Base-by-base conservation (phyloP, 2,113 vertebrate genomes). In the Epinephelus cyanopodus region DNA sequence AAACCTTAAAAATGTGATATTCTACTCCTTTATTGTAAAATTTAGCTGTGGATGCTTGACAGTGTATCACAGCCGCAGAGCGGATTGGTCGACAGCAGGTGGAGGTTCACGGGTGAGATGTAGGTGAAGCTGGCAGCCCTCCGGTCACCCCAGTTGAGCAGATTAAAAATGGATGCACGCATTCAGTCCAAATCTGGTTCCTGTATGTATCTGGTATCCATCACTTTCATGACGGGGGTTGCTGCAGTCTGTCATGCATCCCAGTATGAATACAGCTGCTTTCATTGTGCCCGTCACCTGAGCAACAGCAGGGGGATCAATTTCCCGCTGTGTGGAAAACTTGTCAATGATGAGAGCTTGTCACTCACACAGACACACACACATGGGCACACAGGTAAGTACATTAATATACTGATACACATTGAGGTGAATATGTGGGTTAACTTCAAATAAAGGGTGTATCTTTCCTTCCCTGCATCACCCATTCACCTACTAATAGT, bases 121-220 rank as follows among this genome's bases (percentile, higher is more conserved):
- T 58, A 80, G 79, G 48, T 83, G 85, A 82, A 75, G 64, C 37
- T 42, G 21, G 56, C 67, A 42, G 54, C 25, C 45, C 63, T 68
- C n/a, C 56, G 17, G 39, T 77, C 70, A 75, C 66, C 66, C 17
- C 18, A n/a, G 58, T 2, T 9, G 72, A 67, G 61, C 37, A 73
- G 23, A 93, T 93, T 82, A 93, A 94, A 93, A 89, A 93, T 93
- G 74, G 45, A 94, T 91, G 89, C 39, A 5, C 52, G 53, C 61
- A 82, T 86, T 86, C 74, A 71, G 63, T 72, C 71, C 58, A 83
- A 89, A 87, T 89, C 69, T 74, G 62, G 21, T 77, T 76, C 50
- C 62, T 72, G 69, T 68, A 17, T 74, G 61, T 85, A 70, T 86
- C 64, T 77, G 84, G 82, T 89, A 39, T 84, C 84, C 68, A 60